Evolutionary conservation across 1,140 invertebrate genomes (phyloP), one percentile per base, ranked within the genome.

Genomic region (Odontomachus brunneus): DNA sequence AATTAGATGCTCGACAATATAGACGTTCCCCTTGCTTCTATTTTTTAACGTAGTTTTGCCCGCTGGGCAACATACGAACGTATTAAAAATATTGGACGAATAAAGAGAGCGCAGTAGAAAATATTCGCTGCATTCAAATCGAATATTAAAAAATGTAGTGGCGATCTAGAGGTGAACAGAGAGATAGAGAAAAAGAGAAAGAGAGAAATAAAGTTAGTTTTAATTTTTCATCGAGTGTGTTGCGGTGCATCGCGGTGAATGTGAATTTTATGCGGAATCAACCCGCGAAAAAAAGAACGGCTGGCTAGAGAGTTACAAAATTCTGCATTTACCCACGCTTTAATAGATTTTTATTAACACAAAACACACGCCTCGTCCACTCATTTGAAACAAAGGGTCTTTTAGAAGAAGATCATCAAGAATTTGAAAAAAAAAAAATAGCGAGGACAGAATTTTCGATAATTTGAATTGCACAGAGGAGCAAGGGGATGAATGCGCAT

Each of bases 111-210:
- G 26, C 67, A 9, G 22, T 33, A 22, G 15, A 67, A 55, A 71
- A 80, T 71, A 57, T 71, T 53, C 53, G 11, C 48, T 15, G 44
- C 48, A 55, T 76, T 76, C 29, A 59, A 48, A 57, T 22, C 26
- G 51, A 71, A 71, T 80, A 80, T 80, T 80, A 71, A 80, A 69
- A 80, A 80, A 33, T 78, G 38, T 80, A 17, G 55, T 4, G 29
- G 29, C 12, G 4, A 29, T 22, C 15, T 11, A 17, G 14, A 2
- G 33, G 14, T 24, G 38, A 44, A n/a, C n/a, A 11, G 38, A 44
- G 17, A 49, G 9, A 44, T 33, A 26, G 24, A 80, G 51, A 59
- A 59, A 49, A 44, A 11, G 38, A 44, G 17, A 49, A 17, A 44
- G 51, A 26, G 24, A 80, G 51, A 59, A 59, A 49, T 71, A 80